A percentile compares a stretch with the other conserved stretches of the same genome.
These are phyloP conservation scores for Parnassius orleans DNA, from an alignment of 2,888 invertebrate genomes.

Conservation along the genomic window DNA sequence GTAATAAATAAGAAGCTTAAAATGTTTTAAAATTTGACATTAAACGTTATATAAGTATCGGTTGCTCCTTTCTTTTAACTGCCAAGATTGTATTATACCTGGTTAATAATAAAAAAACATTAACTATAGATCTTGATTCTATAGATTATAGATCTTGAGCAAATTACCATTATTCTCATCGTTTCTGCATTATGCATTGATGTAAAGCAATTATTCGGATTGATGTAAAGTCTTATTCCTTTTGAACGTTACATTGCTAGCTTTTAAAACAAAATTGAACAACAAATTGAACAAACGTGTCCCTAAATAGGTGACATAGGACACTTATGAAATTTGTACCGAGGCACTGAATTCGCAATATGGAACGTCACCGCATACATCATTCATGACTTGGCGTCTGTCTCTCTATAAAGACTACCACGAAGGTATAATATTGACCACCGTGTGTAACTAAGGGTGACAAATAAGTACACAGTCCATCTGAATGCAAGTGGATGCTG, in stretches of 20 bases:
- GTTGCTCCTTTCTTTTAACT: no score
- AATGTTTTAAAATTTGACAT: no score
- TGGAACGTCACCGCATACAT: neutral
- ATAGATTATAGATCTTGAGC: neutral
- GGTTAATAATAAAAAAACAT: no score
- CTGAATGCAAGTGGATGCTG: no score
- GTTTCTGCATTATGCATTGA: neutral
- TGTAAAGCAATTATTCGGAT: neutral
- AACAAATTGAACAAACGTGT: constrained; percentile 6
- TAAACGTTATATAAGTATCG: no score
- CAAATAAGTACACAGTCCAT: no score
- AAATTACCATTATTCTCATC: neutral
- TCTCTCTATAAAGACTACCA: constrained; percentile 7
- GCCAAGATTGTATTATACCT: no score
- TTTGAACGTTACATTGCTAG: neutral
- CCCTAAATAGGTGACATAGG: constrained; percentile 10
- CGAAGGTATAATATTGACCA: constrained; percentile 3
- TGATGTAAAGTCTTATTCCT: neutral
- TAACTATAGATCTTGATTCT: no score
- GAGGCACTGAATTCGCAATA: constrained; percentile 11
- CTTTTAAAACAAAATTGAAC: neutral
- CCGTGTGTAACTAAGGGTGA: neutral
- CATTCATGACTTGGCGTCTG: constrained; percentile 7
- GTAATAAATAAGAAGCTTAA: no score
- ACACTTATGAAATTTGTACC: constrained; percentile 13